These are phyloP conservation scores for Drosophila picticornis DNA, from an alignment of 2,888 invertebrate species.

Conservation along the genomic window DNA sequence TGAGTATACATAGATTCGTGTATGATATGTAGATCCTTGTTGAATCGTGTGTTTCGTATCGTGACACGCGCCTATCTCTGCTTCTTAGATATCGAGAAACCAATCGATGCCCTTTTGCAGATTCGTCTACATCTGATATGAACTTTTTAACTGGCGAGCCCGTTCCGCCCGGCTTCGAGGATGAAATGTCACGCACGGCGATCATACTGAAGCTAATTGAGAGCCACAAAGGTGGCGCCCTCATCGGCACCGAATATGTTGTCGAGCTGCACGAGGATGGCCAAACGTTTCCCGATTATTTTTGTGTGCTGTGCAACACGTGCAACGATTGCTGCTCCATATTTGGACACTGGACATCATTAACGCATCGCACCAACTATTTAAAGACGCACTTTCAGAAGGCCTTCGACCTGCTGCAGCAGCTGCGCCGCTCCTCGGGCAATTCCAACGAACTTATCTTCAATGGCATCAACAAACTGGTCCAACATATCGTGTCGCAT, in stretches of 20 bases:
- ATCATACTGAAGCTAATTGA: constrained; percentile 86
- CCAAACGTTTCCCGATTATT: constrained; percentile 90
- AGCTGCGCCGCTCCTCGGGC: constrained; percentile 36
- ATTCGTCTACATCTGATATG: constrained; percentile 59
- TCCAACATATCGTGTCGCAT: constrained; percentile 90
- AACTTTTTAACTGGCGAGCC: constrained; percentile 88
- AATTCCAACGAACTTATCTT: constrained; percentile 19
- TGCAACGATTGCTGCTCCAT: constrained; percentile 92
- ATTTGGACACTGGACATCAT: constrained; percentile 91
- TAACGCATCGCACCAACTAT: constrained; percentile 91
- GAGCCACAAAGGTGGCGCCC: constrained; percentile 84
- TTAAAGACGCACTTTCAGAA: constrained; percentile 87
- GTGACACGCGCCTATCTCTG: constrained; percentile 21
- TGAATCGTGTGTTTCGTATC: background rate
- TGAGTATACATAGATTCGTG: background rate
- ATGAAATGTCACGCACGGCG: constrained; percentile 86
- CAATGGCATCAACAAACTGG: constrained; percentile 74
- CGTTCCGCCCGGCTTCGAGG: constrained; percentile 90
- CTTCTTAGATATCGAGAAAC: background rate
- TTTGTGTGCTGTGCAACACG: constrained; percentile 92
- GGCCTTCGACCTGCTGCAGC: constrained; percentile 86
- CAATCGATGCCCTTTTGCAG: constrained; percentile 33
- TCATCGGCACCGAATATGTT: constrained; percentile 92
- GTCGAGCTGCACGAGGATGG: constrained; percentile 89
- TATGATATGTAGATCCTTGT: constrained; percentile 5